These are phyloP conservation scores for Scopus umbretta DNA, from an alignment of 2,113 vertebrate species.

Conservation along the genomic window DNA sequence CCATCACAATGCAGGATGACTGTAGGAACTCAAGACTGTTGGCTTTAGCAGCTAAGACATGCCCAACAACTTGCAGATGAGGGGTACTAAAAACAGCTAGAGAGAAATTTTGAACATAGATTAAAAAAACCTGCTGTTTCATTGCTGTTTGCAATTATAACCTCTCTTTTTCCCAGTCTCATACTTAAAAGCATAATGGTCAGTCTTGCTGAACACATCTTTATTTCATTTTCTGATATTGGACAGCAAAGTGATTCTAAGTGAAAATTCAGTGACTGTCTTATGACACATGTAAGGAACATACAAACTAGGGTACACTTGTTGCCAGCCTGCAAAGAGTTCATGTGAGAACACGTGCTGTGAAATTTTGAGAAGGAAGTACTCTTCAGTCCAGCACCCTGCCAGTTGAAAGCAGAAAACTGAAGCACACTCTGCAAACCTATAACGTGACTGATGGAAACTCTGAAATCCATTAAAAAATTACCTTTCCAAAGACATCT, in stretches of 20 bases:
- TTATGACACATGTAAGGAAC: rapidly evolving
- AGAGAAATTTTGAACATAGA: not conserved
- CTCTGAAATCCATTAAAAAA: not conserved
- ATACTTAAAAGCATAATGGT: not conserved
- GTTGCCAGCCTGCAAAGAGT: not conserved
- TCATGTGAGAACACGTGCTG: not conserved
- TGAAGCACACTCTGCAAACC: not conserved
- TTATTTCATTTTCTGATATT: not conserved
- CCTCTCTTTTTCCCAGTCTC: not conserved
- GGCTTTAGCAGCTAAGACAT: not conserved
- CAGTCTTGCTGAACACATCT: not conserved
- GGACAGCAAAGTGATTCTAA: not conserved
- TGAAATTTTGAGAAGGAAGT: not conserved
- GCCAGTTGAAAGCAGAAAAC: not conserved
- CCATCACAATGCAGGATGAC: not conserved
- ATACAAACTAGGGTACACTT: not conserved
- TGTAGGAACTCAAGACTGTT: not conserved
- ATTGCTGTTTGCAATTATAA: not conserved
- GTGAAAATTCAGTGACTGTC: not conserved
- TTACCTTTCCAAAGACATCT: not conserved
- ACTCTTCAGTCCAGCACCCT: not conserved
- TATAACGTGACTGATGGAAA: not conserved
- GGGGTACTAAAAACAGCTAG: not conserved
- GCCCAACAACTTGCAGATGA: not conserved
- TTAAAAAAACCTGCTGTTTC: not conserved